Evolutionary conservation across 2,888 invertebrate genomes (phyloP).

Genomic region (Drosophila yooni): DNA sequence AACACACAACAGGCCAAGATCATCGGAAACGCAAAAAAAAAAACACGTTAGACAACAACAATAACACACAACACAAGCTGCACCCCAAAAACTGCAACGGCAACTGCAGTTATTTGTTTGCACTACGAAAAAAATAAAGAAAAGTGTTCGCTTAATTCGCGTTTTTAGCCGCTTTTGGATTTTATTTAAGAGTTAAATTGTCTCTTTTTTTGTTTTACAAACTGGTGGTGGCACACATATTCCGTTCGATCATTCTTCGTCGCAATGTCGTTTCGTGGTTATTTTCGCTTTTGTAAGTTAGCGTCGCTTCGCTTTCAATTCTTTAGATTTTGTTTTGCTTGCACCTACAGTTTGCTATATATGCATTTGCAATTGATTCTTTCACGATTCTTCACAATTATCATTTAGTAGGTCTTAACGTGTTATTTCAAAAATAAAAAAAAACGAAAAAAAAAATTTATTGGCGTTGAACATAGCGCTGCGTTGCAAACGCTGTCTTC

Average conservation of each 20-base stretch:
- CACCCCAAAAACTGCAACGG: conserved; percentile 45
- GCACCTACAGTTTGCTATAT: conserved; percentile 24
- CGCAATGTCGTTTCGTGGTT: conserved; percentile 58
- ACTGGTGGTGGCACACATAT: conserved; percentile 52
- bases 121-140: neutral
- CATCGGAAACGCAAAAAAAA: conserved; percentile 59
- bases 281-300: conserved; percentile 45
- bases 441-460: conserved; percentile 37
- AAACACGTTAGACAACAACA: conserved; percentile 62
- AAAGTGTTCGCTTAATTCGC: conserved; percentile 41
- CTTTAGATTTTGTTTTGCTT: conserved; percentile 32
- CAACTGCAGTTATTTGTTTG: conserved; percentile 33
- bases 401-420: conserved; percentile 48
- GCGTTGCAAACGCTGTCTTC: conserved; percentile 51
- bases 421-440: conserved; percentile 58
- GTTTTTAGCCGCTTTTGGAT: conserved; percentile 30
- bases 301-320: conserved; percentile 50
- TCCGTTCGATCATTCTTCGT: conserved; percentile 56
- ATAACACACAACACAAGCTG: conserved; percentile 46
- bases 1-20: conserved; percentile 70
- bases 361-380: conserved; percentile 44
- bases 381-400: conserved; percentile 38
- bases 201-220: conserved; percentile 38
- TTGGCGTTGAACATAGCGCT: conserved; percentile 56
- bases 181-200: conserved; percentile 45